phyloP scores from a whole-genome alignment of 2,888 invertebrate species.

The Sympetrum striolatum region DNA sequence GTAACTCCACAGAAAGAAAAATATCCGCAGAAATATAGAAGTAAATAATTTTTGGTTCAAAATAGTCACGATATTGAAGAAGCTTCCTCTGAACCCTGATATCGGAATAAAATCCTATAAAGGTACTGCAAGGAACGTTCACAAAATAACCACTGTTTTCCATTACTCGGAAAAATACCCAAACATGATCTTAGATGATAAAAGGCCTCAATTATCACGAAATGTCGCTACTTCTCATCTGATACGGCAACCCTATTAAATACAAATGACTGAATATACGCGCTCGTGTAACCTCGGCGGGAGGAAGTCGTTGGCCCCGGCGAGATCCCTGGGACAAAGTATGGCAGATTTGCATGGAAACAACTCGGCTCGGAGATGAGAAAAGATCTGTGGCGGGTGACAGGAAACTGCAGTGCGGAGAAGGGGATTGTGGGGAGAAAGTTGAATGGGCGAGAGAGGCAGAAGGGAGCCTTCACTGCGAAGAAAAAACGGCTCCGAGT shows the following conservation, averaged over 20 bases:
- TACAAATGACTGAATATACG: neutral
- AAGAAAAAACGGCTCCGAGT: neutral
- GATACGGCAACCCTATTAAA: neutral
- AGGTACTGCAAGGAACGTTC: too few relatives aligned
- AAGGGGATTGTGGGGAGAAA: neutral
- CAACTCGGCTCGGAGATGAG: conserved; percentile 23
- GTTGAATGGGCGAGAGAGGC: neutral
- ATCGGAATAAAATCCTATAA: too few relatives aligned
- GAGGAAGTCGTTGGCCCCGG: neutral
- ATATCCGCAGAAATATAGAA: too few relatives aligned
- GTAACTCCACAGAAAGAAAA: too few relatives aligned
- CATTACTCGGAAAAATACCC: too few relatives aligned
- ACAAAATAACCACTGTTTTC: too few relatives aligned
- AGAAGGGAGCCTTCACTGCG: neutral
- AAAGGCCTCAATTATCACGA: neutral
- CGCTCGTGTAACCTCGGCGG: neutral
- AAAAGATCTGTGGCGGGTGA: neutral
- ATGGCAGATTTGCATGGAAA: conserved; percentile 39
- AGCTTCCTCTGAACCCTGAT: too few relatives aligned
- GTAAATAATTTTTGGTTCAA: too few relatives aligned
- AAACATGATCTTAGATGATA: neutral
- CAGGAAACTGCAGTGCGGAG: neutral
- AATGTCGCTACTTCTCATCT: neutral
- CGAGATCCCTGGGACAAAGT: neutral
- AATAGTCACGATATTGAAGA: too few relatives aligned